A percentile compares a stretch with the other conserved stretches of the same genome.
phyloP scores from a whole-genome alignment of 2,888 invertebrate species.

The Neuroscelio doddi region DNA sequence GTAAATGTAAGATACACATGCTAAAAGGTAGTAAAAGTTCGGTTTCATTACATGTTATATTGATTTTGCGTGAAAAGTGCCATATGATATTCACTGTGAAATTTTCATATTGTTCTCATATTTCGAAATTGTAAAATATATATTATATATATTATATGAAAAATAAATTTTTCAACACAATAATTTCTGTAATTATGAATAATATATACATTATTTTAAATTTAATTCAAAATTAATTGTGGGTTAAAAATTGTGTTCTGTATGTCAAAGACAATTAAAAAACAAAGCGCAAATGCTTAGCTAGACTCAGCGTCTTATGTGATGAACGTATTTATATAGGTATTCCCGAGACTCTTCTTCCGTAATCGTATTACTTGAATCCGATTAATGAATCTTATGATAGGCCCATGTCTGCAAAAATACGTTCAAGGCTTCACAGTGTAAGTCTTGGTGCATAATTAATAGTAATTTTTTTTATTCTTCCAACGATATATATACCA shows the following conservation, averaged over 20 bases:
- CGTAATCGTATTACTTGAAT: conserved; percentile 47
- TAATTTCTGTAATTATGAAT: too few species aligned
- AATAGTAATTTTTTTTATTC: conserved; percentile 31
- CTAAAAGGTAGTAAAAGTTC: conserved; percentile 35
- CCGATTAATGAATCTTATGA: conserved; percentile 45
- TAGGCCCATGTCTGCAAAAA: conserved; percentile 38
- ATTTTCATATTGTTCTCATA: background rate
- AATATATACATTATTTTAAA: too few species aligned
- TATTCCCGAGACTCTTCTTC: conserved; percentile 31
- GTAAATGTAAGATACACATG: conserved; percentile 22
- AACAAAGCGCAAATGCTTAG: background rate
- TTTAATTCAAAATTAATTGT: too few species aligned
- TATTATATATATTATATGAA: too few species aligned
- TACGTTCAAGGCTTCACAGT: conserved; percentile 32
- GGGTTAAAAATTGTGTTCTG: background rate
- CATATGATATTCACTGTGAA: conserved; percentile 12
- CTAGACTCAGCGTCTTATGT: conserved; percentile 22
- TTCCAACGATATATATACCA: too few species aligned
- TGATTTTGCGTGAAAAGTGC: conserved; percentile 16
- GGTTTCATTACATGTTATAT: conserved; percentile 28
- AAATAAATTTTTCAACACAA: too few species aligned
- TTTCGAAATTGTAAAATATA: background rate
- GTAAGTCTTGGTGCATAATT: conserved; percentile 32
- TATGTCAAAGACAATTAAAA: background rate
- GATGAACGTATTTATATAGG: conserved; percentile 37